These are phyloP conservation scores for Pseudorhiza aurosa DNA, from an alignment of 30 jellyfish, hydroid and myxozoan species.

Conservation along the genomic window DNA sequence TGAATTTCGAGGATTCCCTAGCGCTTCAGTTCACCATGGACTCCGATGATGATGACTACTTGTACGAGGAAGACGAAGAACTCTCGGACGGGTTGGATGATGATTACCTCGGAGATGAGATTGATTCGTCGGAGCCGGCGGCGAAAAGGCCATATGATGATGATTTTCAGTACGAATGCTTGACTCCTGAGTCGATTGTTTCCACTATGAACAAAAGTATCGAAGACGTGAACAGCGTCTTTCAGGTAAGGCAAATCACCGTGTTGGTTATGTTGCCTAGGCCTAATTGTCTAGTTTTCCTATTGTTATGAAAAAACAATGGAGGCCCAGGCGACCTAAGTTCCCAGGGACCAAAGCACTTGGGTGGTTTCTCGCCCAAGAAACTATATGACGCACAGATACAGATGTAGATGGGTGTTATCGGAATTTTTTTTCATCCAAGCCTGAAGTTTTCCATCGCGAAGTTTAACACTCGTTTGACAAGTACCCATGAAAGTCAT, in stretches of 20 bases:
- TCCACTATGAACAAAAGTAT: slow-evolving; percentile 85
- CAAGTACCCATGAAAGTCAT: too few species aligned
- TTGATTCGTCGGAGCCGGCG: slow-evolving; percentile 92
- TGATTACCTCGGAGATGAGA: slow-evolving; percentile 84
- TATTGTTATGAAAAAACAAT: too few species aligned
- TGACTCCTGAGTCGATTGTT: slow-evolving; percentile 97
- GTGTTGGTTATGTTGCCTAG: background rate
- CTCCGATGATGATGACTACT: slow-evolving; percentile 90
- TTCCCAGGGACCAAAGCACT: too few species aligned
- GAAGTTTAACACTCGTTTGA: too few species aligned
- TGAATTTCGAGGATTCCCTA: background rate
- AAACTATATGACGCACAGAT: too few species aligned
- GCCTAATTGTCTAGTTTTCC: slow-evolving; percentile 6
- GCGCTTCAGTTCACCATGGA: slow-evolving; percentile 58
- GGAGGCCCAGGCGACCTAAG: too few species aligned
- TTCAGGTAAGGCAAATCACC: slow-evolving; percentile 68
- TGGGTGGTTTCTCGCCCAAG: too few species aligned
- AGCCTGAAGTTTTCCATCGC: too few species aligned
- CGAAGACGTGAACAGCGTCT: slow-evolving; percentile 94
- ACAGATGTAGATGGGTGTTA: too few species aligned
- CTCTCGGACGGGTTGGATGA: slow-evolving; percentile 83
- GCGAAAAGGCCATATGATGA: slow-evolving; percentile 87
- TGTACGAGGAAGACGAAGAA: slow-evolving; percentile 89
- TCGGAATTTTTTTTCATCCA: too few species aligned
- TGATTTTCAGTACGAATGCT: slow-evolving; percentile 91